Evolutionary conservation across 2,113 vertebrate species (phyloP).

Genomic region (Ariopsis seemanni): DNA sequence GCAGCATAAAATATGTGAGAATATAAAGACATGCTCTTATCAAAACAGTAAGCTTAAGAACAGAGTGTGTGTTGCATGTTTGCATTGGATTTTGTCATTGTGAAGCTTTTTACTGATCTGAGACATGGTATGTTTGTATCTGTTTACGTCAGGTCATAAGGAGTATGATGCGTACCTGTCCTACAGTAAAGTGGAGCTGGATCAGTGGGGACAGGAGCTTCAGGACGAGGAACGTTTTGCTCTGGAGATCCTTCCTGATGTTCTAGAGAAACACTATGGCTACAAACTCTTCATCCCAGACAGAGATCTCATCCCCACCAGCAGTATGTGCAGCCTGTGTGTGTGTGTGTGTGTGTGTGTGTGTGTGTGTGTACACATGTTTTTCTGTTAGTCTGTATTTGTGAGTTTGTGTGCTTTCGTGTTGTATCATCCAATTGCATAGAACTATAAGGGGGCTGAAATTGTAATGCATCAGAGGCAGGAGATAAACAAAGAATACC

Average conservation of each 20-base stretch:
- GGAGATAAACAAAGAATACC: background rate
- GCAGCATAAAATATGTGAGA: background rate
- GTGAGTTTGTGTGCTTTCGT: background rate
- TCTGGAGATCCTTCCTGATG: conserved; percentile 95
- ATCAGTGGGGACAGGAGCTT: conserved; percentile 98
- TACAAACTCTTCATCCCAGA: conserved; percentile 99
- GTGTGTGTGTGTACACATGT: conserved; percentile 19
- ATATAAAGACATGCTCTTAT: background rate
- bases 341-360: conserved; percentile 32
- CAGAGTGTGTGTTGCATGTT: background rate
- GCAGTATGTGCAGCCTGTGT: conserved; percentile 83
- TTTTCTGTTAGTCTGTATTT: conserved; percentile 11
- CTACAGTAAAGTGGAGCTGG: conserved; percentile 98
- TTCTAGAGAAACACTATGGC: conserved; percentile 98
- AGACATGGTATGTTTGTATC: background rate
- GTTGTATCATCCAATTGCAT: background rate
- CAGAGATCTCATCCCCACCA: conserved; percentile 97
- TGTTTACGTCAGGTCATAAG: conserved; percentile 83
- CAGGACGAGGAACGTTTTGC: conserved; percentile 96
- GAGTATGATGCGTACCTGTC: conserved; percentile 98
- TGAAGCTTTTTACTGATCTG: background rate
- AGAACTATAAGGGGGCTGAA: background rate
- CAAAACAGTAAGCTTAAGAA: background rate
- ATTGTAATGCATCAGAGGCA: background rate
- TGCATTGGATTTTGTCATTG: background rate